phyloP scores from a whole-genome alignment of 1,140 invertebrate species.

The Drosophila suzukii region DNA sequence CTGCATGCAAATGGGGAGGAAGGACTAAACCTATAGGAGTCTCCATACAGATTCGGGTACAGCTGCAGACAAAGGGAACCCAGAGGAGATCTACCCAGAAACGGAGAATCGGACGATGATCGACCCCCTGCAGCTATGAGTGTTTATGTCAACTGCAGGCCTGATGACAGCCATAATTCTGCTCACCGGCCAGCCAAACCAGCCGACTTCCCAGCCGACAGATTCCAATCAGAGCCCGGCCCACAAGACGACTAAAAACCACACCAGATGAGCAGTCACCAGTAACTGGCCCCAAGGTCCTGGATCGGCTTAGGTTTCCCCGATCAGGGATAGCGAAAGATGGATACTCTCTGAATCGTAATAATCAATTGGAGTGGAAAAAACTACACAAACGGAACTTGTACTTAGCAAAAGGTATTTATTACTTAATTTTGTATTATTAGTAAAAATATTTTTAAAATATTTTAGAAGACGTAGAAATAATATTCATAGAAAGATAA shows the following conservation, averaged over 20 bases:
- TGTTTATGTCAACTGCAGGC: constrained; percentile 79
- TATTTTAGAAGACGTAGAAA: too few species aligned
- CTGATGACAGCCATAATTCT: constrained; percentile 80
- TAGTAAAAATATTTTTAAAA: too few species aligned
- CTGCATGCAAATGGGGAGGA: constrained; percentile 36
- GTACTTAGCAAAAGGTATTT: too few species aligned
- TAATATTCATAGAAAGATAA: too few species aligned
- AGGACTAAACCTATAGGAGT: constrained; percentile 6
- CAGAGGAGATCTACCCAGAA: constrained; percentile 31
- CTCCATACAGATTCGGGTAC: background rate
- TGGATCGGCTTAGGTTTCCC: constrained; percentile 25
- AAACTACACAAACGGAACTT: too few species aligned
- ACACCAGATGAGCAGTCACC: constrained; percentile 50
- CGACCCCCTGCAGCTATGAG: constrained; percentile 75
- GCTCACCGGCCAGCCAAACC: constrained; percentile 26
- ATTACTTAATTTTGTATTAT: too few species aligned
- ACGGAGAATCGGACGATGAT: constrained; percentile 35
- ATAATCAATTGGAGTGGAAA: background rate
- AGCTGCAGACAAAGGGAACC: constrained; percentile 31
- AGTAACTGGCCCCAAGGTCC: constrained; percentile 46
- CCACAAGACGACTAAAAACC: constrained; percentile 23
- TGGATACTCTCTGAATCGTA: constrained; percentile 1
- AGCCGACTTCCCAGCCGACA: constrained; percentile 19
- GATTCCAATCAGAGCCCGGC: constrained; percentile 34
- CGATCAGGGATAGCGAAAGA: background rate